Evolutionary conservation across 2,113 vertebrate species (phyloP).

Genomic region (Xyrauchen texanus): DNA sequence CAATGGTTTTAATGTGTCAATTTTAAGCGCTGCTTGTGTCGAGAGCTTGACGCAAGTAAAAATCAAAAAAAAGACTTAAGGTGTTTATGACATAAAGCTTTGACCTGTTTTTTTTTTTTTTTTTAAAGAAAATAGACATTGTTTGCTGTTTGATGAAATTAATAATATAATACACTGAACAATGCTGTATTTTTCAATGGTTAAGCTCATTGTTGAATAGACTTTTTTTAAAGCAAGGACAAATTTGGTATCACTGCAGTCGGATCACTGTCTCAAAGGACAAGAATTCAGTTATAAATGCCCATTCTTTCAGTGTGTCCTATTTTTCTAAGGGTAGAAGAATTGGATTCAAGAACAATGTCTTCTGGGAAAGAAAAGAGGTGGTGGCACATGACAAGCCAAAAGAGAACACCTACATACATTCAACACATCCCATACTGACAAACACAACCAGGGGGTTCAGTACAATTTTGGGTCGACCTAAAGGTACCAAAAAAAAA

Average conservation of each 20-base stretch:
- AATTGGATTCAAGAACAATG: slow-evolving; percentile 45
- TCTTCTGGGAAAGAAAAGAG: slow-evolving; percentile 25
- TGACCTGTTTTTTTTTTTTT: too few species aligned
- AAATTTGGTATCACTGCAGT: slow-evolving; percentile 62
- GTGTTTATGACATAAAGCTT: too few species aligned
- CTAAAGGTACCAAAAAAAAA: slow-evolving; percentile 4
- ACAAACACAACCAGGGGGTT: background rate
- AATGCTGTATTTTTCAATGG: background rate
- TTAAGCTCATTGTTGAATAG: background rate
- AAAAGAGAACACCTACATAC: slow-evolving; percentile 8
- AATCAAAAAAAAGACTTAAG: too few species aligned
- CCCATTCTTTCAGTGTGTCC: slow-evolving; percentile 54
- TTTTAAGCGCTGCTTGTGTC: too few species aligned
- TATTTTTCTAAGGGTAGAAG: slow-evolving; percentile 56
- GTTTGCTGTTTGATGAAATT: too few species aligned
- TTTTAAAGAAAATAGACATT: too few species aligned
- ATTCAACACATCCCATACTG: too few species aligned
- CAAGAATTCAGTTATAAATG: slow-evolving; percentile 54
- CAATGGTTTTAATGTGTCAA: too few species aligned
- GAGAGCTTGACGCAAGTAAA: too few species aligned
- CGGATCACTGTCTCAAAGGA: slow-evolving; percentile 53
- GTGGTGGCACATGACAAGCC: background rate
- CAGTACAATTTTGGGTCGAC: background rate
- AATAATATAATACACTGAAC: background rate
- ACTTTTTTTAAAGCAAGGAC: slow-evolving; percentile 46